Evolutionary conservation across 2,888 invertebrate species (phyloP), one percentile per base, ranked within the genome.

Genomic region (Diadromus collaris): DNA sequence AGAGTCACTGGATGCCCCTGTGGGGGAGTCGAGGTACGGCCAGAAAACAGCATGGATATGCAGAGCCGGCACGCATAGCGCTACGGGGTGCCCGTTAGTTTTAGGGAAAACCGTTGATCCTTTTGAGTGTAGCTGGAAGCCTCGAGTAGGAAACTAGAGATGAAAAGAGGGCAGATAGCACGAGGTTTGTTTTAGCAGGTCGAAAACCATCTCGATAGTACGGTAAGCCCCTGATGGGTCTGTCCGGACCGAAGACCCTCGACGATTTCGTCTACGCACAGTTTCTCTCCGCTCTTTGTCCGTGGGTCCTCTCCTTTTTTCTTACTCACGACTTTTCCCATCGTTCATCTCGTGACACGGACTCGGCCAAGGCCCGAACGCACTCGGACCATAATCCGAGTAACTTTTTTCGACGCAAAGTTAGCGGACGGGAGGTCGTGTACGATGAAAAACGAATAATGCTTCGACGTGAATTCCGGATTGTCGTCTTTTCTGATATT

Each of bases 181-280:
- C 65, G 80, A 61, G 81, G 84, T 86, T 87, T 86, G 83, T 85
- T 84, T 87, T 83, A 85, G 82, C 86, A 88, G 87, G 87, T 87
- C 86, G 84, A 82, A 87, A 87, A 84, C 72, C 79, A 83, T 80
- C 79, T 72, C 69, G 72, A 32, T 46, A 51, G 27, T 51, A 38
- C 29, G 24, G 9, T 6, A 48, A 32, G 27, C 19, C 19, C 34
- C 41, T 9, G 2, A 5, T 24, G 73, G 65, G 29, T 34, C 44
- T 65, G 32, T 60, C 27, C 58, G 41, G 83, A 83, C 32, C 84
- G 84, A 83, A 65, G 72, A 83, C 68, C 65, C 58, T 9, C 58
- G 72, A 54, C 32, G 60, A 78, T 80, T 68, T 46, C 70, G 60
- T 73, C 46, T n/a, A 44, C 46, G 41, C 51, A 65, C 74, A 81